phyloP scores from a whole-genome alignment of 1,140 invertebrate species.

The Planococcus citri region DNA sequence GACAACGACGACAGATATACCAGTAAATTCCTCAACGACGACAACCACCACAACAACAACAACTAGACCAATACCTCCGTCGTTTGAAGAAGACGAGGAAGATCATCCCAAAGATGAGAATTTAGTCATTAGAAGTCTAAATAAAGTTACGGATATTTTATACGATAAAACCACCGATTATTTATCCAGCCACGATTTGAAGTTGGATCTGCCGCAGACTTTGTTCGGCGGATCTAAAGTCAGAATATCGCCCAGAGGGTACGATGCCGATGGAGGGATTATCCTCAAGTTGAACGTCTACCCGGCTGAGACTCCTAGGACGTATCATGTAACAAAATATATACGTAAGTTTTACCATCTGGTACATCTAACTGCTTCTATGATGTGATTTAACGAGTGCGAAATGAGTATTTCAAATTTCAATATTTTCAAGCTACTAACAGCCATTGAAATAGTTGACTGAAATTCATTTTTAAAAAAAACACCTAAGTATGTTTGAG shows the following conservation, averaged over 20 bases:
- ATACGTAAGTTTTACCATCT: conserved; percentile 8
- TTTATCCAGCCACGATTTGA: conserved; percentile 58
- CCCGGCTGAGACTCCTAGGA: conserved; percentile 5
- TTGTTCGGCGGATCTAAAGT: conserved; percentile 56
- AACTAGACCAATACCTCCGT: neutral
- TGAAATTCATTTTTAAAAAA: no score
- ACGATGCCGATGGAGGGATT: conserved; percentile 54
- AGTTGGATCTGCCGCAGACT: conserved; percentile 51
- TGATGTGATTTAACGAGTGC: no score
- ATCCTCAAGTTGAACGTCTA: conserved; percentile 53
- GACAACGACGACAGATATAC: neutral
- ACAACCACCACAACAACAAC: neutral
- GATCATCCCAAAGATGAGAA: neutral
- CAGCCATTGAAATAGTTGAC: no score
- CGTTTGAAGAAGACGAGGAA: conserved; percentile 10
- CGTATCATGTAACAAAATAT: neutral
- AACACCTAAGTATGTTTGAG: no score
- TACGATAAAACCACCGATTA: conserved; percentile 55
- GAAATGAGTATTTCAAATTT: no score
- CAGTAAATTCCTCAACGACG: neutral
- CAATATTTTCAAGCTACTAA: no score
- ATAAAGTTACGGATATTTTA: conserved; percentile 45
- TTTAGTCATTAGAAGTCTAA: neutral
- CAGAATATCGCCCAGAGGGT: conserved; percentile 52
- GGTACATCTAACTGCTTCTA: no score